phyloP scores from a whole-genome alignment of 2,797 vertebrate genomes.

The Cynodonichthys magdalenae region DNA sequence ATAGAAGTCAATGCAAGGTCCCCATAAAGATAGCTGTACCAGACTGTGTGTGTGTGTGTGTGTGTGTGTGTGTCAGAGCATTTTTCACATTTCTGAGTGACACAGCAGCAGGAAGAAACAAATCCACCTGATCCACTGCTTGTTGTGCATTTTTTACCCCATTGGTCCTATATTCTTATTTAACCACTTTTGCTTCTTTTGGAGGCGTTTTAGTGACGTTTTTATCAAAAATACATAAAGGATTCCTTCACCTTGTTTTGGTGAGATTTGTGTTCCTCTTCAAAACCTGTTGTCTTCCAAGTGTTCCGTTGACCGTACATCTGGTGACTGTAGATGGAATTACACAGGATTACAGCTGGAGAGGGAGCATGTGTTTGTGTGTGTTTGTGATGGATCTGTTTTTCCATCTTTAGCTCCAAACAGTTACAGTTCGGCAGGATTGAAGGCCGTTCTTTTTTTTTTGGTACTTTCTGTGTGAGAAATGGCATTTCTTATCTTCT shows the following conservation, averaged over 20 bases:
- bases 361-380: not conserved
- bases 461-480: slow-evolving; percentile 2
- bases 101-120: slow-evolving; percentile 4
- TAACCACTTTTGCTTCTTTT: not conserved
- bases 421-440: not conserved
- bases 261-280: too few relatives aligned
- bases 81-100: slow-evolving; percentile 43
- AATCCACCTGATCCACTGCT: not conserved
- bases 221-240: not conserved
- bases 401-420: slow-evolving; percentile 2
- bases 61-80: too few relatives aligned
- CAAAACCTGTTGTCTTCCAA: too few relatives aligned
- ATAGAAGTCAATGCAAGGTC: too few relatives aligned
- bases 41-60: too few relatives aligned
- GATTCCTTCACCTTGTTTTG: too few relatives aligned
- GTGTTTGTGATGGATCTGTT: not conserved
- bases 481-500: slow-evolving; percentile 39
- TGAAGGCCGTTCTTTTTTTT: slow-evolving; percentile 1
- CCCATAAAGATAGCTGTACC: too few relatives aligned
- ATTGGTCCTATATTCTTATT: not conserved
- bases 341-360: not conserved
- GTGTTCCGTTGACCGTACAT: not conserved
- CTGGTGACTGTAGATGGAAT: not conserved
- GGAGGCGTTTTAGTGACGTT: not conserved
- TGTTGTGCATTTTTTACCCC: not conserved